These are phyloP conservation scores for Phasianus colchicus DNA, from an alignment of 2,113 vertebrate species.

Conservation along the genomic window DNA sequence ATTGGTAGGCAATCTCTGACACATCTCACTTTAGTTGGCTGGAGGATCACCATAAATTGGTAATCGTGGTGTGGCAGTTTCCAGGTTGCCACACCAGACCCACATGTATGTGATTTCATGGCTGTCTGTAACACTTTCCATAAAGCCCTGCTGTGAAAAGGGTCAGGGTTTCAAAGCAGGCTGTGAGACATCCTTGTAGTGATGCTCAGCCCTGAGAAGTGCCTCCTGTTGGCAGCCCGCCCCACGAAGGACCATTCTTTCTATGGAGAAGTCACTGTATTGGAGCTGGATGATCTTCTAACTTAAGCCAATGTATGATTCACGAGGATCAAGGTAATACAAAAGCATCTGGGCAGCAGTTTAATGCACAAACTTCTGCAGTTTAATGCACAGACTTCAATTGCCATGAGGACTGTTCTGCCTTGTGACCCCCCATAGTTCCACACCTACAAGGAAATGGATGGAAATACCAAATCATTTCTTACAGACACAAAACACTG, in stretches of 20 bases:
- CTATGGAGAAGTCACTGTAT: background rate
- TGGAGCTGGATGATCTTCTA: background rate
- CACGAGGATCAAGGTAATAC: background rate
- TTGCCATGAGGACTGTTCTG: background rate
- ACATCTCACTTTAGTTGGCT: background rate
- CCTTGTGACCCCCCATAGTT: background rate
- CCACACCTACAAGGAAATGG: background rate
- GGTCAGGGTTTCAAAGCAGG: background rate
- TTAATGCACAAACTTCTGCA: background rate
- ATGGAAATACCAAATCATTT: background rate
- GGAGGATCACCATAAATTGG: background rate
- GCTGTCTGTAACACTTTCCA: background rate
- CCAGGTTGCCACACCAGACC: background rate
- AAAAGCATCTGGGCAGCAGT: background rate
- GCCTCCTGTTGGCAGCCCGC: background rate
- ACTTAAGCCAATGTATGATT: too few relatives aligned
- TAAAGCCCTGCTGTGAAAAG: background rate
- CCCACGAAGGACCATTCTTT: background rate
- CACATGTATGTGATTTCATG: rapidly evolving
- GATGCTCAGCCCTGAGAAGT: background rate
- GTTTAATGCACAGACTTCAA: background rate
- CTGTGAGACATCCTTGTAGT: background rate
- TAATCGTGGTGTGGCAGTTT: rapidly evolving
- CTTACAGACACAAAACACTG: background rate
- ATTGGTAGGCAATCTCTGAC: background rate